Conservation (phyloP, 2,113 vertebrate species). For the Xiphophorus hellerii region DNA sequence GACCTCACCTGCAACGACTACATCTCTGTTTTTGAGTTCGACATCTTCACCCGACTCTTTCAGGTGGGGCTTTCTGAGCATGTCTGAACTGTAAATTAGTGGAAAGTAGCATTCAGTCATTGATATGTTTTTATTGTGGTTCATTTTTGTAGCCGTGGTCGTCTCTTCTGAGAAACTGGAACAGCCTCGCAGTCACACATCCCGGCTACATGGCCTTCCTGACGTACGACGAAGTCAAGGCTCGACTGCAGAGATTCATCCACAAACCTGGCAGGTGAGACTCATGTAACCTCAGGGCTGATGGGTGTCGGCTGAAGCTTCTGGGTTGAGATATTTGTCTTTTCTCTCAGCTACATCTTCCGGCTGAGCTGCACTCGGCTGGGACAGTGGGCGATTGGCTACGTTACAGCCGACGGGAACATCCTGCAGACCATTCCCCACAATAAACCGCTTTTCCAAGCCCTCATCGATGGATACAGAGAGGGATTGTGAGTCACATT, state of each 20-base stretch:
- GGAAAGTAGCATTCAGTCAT: too few species aligned
- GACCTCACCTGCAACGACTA: constrained; percentile 99
- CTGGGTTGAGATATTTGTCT: not conserved
- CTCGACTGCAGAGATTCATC: constrained; percentile 96
- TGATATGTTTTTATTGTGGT: not conserved
- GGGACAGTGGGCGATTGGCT: constrained; percentile 98
- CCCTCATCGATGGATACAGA: constrained; percentile 97
- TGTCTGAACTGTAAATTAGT: not conserved
- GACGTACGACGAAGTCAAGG: constrained; percentile 98
- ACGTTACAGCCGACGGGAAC: constrained; percentile 97
- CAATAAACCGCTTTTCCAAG: constrained; percentile 98
- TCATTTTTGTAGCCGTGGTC: constrained; percentile 90
- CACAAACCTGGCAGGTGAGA: constrained; percentile 96
- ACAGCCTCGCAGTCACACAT: constrained; percentile 96
- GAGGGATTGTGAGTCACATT: constrained; percentile 96
- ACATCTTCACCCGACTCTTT: constrained; percentile 98
- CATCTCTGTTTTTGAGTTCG: constrained; percentile 99
- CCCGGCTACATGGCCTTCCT: constrained; percentile 99
- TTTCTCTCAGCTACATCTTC: constrained; percentile 91
- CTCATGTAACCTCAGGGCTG: not conserved
- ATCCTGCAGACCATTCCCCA: constrained; percentile 99
- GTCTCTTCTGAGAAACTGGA: constrained; percentile 97
- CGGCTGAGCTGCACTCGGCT: constrained; percentile 95
- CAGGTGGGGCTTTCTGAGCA: constrained; percentile 81
- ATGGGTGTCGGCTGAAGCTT: not conserved